Evolutionary conservation across 2,888 invertebrate genomes (phyloP).

Genomic region (Slavum lentiscoides): DNA sequence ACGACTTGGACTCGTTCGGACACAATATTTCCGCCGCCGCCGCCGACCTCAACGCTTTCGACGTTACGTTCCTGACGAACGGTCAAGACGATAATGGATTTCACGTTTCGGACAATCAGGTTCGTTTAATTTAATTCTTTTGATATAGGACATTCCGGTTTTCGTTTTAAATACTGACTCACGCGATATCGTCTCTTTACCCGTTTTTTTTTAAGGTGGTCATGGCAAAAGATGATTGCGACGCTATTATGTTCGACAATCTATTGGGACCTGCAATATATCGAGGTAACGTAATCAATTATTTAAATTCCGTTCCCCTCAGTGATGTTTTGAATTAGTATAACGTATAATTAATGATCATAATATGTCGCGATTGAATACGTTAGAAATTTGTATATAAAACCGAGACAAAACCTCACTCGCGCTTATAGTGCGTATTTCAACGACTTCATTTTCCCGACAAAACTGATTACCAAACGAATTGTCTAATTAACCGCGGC

Average conservation of each 20-base stretch:
- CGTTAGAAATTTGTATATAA: too few relatives aligned
- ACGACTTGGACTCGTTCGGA: conserved; percentile 39
- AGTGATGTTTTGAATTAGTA: too few relatives aligned
- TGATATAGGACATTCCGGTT: too few relatives aligned
- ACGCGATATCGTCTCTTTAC: background rate
- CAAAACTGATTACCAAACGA: too few relatives aligned
- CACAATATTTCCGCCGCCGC: background rate
- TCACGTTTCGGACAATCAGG: conserved; percentile 32
- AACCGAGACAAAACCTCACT: too few relatives aligned
- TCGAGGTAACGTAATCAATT: conserved; percentile 12
- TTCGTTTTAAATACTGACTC: background rate
- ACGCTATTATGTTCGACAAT: conserved; percentile 34
- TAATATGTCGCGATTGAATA: too few relatives aligned
- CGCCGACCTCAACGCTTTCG: conserved; percentile 13
- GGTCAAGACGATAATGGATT: background rate
- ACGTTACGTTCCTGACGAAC: conserved; percentile 24
- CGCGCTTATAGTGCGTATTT: too few relatives aligned
- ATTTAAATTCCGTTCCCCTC: too few relatives aligned
- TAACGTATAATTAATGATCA: too few relatives aligned
- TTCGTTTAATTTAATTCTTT: background rate
- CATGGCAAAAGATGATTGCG: conserved; percentile 41
- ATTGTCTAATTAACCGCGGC: too few relatives aligned
- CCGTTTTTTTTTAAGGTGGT: conserved; percentile 23
- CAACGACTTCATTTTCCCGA: too few relatives aligned
- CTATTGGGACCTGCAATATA: conserved; percentile 3